Evolutionary conservation across 2,113 vertebrate species (phyloP).

Genomic region (Chloebia gouldiae): DNA sequence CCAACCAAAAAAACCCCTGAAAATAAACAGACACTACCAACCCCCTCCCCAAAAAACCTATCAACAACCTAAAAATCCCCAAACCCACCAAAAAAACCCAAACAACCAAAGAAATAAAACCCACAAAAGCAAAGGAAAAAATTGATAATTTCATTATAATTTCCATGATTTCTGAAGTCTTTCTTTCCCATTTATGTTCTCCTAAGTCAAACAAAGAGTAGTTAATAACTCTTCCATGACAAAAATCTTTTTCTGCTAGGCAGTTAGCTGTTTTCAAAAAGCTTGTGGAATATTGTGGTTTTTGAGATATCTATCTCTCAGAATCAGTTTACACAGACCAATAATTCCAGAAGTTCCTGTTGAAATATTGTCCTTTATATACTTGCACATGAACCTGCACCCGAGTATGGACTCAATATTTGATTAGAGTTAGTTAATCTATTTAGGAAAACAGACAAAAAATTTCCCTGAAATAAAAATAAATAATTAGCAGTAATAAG

Average conservation of each 20-base stretch:
- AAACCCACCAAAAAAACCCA: rapidly evolving
- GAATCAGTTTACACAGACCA: neutral
- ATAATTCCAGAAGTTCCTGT: neutral
- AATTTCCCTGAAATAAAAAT: neutral
- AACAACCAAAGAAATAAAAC: neutral
- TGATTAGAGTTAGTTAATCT: neutral
- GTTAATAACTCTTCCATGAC: neutral
- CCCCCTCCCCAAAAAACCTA: rapidly evolving
- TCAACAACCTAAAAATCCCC: neutral
- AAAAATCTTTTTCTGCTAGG: neutral
- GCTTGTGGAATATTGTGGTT: neutral
- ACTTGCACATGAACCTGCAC: neutral
- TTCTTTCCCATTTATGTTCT: neutral
- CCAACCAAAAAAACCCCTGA: neutral
- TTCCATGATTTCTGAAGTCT: neutral
- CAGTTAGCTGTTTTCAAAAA: neutral
- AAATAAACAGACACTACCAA: neutral
- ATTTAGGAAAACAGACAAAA: neutral
- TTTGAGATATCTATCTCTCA: neutral
- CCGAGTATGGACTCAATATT: neutral
- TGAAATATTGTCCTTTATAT: neutral
- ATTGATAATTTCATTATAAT: neutral
- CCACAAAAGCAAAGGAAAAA: neutral
- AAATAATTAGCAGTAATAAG: neutral
- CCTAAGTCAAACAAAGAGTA: neutral